These are phyloP conservation scores for Anagrus nilaparvatae DNA, from an alignment of 1,140 invertebrate genomes.

Conservation along the genomic window DNA sequence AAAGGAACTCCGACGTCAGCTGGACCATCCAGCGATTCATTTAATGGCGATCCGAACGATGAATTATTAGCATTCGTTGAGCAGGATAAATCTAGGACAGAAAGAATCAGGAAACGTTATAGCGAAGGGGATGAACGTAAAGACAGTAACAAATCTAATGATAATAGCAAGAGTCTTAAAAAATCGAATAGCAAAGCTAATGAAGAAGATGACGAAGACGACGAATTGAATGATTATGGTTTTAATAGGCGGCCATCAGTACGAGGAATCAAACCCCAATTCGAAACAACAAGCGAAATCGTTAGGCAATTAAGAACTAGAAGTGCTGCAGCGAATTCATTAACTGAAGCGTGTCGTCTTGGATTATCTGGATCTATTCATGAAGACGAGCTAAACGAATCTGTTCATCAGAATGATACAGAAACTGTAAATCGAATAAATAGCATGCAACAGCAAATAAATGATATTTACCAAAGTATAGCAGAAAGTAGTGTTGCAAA, in stretches of 20 bases:
- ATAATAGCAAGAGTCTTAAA: slow-evolving; percentile 13
- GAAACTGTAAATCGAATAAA: slow-evolving; percentile 36
- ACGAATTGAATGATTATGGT: slow-evolving; percentile 80
- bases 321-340: slow-evolving; percentile 31
- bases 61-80: slow-evolving; percentile 75
- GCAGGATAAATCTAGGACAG: slow-evolving; percentile 68
- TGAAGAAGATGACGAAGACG: slow-evolving; percentile 52
- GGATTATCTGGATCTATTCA: slow-evolving; percentile 28
- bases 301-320: slow-evolving; percentile 59
- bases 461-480: slow-evolving; percentile 39
- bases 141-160: background rate
- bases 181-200: slow-evolving; percentile 2
- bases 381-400: slow-evolving; percentile 20
- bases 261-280: slow-evolving; percentile 60
- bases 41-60: slow-evolving; percentile 44
- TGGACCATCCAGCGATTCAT: slow-evolving; percentile 22
- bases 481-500: slow-evolving; percentile 25
- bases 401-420: slow-evolving; percentile 20
- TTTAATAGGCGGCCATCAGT: slow-evolving; percentile 81
- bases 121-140: slow-evolving; percentile 32
- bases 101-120: slow-evolving; percentile 67
- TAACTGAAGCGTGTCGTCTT: slow-evolving; percentile 18
- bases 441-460: slow-evolving; percentile 35
- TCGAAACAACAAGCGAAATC: slow-evolving; percentile 70
- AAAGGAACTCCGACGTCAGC: slow-evolving; percentile 50